Base-by-base conservation (phyloP, 2,888 invertebrate genomes). In the Ectobius pallidus region DNA sequence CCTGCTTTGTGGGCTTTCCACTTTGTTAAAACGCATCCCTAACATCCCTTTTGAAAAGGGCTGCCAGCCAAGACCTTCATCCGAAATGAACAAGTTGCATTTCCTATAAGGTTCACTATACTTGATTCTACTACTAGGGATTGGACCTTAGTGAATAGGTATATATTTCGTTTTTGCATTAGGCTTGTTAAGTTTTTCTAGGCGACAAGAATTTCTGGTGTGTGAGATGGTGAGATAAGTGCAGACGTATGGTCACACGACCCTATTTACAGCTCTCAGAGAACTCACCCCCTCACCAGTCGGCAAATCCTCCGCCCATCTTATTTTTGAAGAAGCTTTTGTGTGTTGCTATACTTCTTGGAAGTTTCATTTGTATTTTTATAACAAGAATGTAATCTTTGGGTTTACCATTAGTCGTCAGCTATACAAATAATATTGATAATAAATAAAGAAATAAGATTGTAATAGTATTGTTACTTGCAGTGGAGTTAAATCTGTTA, bases 11-110 rank as follows among this genome's bases (percentile, higher is more conserved):
- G 65, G 65, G 34, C 46, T 44, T 46, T 65, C 65, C 65, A 65
- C 65, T 65, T 65, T 65, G 65, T 65, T 65, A 65, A 65, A 65
- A 65, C 65, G 65, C 46, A 65, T 46, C 65, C 65, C 44, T 44
- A n/a, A 42, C 65, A 22, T 65, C 44, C 25, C 46, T 44, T 46
- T 55, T 65, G 65, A 44, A n/a, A 20, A n/a, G 1, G 2, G 27
- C n/a, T 34, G 11, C 27, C 30, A n/a, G n/a, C n/a, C n/a, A n/a
- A n/a, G n/a, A n/a, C n/a, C n/a, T n/a, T n/a, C n/a, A n/a, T n/a
- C n/a, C n/a, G n/a, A n/a, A n/a, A n/a, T n/a, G n/a, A n/a, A n/a
- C n/a, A n/a, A n/a, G n/a, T n/a, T 58, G 11, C n/a, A n/a, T 9
- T 0, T n/a, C 11, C 58, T 1, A 1, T 58, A 58, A 58, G 58